Evolutionary conservation across 2,888 invertebrate genomes (phyloP), one percentile per base, ranked within the genome.

Genomic region (Muschampia plurimacula): DNA sequence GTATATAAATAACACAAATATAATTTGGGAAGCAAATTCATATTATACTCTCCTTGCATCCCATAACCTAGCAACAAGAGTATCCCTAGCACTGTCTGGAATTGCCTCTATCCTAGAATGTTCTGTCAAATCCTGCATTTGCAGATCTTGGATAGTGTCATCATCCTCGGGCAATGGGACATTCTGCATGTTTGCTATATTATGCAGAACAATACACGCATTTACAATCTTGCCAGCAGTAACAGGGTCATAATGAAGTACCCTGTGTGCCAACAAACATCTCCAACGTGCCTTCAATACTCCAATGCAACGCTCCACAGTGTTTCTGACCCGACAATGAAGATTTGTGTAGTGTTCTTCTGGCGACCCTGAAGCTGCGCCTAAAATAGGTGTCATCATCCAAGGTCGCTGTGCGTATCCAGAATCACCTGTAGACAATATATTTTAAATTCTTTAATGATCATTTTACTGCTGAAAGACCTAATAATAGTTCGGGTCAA

Each of bases 321-420:
- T 41, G 41, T 41, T 41, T 9, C 41, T 41, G 9, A 41, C 41
- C 41, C 7, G 41, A 41, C 41, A 41, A 9, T 41, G 41, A 8
- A 41, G 9, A 1, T 41, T 5, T 7, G 41, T 41, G 41, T 41
- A 41, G 9, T 46, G 13, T 46, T 46, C 12, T 12, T 46, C 46
- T 46, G 12, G 46, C 12, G 46, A n/a, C 5, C 49, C 49, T 2
- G 49, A 2, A 49, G 49, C 49, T 7, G 49, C 49, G 7, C 49
- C 49, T 49, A 49, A 49, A n/a, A 49, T 49, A n/a, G 49, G 49
- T 49, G 49, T n/a, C 49, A 49, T 49, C 49, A 49, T 49, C 49
- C 49, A 49, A n/a, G 49, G n/a, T 49, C 49, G 49, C 49, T 49
- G 49, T 49, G 49, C 49, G 6, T 49, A 49, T 5, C 49, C 49